phyloP scores from a whole-genome alignment of 2,113 vertebrate species.

The Neolamprologus ventralis region DNA sequence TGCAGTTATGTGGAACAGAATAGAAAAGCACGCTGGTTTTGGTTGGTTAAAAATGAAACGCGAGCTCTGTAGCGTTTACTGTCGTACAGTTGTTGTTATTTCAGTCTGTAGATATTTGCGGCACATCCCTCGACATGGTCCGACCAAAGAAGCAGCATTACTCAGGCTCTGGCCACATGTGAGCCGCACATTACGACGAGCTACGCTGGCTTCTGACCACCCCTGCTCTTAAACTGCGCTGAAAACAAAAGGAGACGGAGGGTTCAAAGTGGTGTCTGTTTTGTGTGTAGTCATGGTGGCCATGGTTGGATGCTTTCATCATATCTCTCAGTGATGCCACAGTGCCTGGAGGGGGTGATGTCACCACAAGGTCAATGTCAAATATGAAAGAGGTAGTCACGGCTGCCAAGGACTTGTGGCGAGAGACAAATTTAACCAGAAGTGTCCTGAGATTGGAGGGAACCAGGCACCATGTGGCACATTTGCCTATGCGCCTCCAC shows the following conservation, averaged over 20 bases:
- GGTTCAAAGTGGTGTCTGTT: slow-evolving; percentile 62
- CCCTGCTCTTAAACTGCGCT: slow-evolving; percentile 37
- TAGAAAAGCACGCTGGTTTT: slow-evolving; percentile 35
- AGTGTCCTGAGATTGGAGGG: slow-evolving; percentile 47
- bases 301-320: slow-evolving; percentile 61
- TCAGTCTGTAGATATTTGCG: slow-evolving; percentile 57
- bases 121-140: slow-evolving; percentile 32
- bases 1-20: slow-evolving; percentile 43
- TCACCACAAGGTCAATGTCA: slow-evolving; percentile 64
- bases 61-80: slow-evolving; percentile 54
- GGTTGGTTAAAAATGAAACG: slow-evolving; percentile 50
- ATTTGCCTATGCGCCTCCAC: slow-evolving; percentile 19
- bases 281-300: slow-evolving; percentile 68
- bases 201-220: slow-evolving; percentile 35
- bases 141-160: slow-evolving; percentile 40
- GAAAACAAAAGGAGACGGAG: slow-evolving; percentile 51
- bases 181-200: slow-evolving; percentile 48
- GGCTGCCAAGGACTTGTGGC: slow-evolving; percentile 59
- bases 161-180: slow-evolving; percentile 57
- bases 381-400: slow-evolving; percentile 56
- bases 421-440: slow-evolving; percentile 56
- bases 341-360: slow-evolving; percentile 50
- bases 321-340: slow-evolving; percentile 47
- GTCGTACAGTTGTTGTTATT: slow-evolving; percentile 67
- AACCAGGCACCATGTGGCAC: slow-evolving; percentile 53